These are phyloP conservation scores for Nomada fabriciana DNA, from an alignment of 2,888 invertebrate genomes.

Conservation along the genomic window DNA sequence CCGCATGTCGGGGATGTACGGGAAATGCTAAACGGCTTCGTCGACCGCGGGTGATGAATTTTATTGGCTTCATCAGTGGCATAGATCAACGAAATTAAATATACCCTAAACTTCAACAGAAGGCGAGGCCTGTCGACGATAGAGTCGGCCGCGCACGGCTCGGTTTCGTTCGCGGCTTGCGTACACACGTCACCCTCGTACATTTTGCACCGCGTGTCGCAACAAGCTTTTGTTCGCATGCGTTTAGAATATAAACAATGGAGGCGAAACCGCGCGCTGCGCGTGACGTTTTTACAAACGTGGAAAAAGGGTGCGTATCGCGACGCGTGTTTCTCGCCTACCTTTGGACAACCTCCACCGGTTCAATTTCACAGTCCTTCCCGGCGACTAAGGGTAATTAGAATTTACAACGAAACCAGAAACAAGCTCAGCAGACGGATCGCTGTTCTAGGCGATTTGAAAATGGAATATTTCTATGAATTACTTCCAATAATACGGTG, in stretches of 20 bases:
- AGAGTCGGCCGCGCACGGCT: not conserved
- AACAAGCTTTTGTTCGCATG: constrained; percentile 24
- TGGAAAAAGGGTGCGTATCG: not conserved
- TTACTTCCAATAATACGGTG: too few species aligned
- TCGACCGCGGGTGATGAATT: constrained; percentile 59
- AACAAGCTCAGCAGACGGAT: too few species aligned
- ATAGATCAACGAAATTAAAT: constrained; percentile 44
- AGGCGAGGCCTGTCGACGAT: not conserved
- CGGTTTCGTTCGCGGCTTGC: not conserved
- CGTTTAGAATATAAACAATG: constrained; percentile 50
- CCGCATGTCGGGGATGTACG: constrained; percentile 39
- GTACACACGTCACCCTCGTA: constrained; percentile 23
- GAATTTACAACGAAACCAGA: too few species aligned
- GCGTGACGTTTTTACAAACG: constrained; percentile 43
- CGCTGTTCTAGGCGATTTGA: too few species aligned
- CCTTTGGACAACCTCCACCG: not conserved
- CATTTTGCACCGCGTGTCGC: constrained; percentile 42
- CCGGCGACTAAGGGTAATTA: too few species aligned
- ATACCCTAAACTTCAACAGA: constrained; percentile 6
- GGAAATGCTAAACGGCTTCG: constrained; percentile 61
- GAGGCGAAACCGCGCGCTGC: constrained; percentile 2
- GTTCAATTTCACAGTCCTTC: not conserved
- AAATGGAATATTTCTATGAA: too few species aligned
- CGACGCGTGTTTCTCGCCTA: not conserved
- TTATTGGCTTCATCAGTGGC: constrained; percentile 56